These are phyloP conservation scores for Epinephelus moara DNA, from an alignment of 2,113 vertebrate genomes.

Conservation along the genomic window DNA sequence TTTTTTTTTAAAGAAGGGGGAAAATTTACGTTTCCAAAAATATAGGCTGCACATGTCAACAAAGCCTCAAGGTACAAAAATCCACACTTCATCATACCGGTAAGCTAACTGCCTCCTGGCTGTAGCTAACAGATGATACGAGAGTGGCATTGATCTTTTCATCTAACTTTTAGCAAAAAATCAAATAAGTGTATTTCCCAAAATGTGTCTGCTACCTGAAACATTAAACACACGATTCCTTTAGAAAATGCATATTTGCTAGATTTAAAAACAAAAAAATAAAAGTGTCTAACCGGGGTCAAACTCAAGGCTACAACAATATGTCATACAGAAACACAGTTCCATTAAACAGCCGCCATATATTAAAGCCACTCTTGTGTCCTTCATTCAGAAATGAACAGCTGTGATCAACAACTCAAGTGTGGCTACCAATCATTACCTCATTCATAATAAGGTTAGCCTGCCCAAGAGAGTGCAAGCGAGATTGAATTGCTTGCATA, in stretches of 20 bases:
- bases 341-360: slow-evolving; percentile 24
- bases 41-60: too few species aligned
- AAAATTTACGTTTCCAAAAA: too few species aligned
- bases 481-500: slow-evolving; percentile 69
- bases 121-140: not conserved
- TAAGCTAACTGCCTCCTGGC: too few species aligned
- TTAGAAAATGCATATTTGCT: not conserved
- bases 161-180: not conserved
- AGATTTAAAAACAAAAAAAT: not conserved
- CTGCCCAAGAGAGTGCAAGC: slow-evolving; percentile 42
- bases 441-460: slow-evolving; percentile 56
- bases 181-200: not conserved
- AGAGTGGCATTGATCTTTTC: not conserved
- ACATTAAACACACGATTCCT: not conserved
- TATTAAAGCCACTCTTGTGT: slow-evolving; percentile 26
- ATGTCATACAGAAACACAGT: not conserved
- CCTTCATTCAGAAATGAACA: slow-evolving; percentile 50
- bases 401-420: slow-evolving; percentile 52
- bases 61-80: too few species aligned
- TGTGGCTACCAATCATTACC: slow-evolving; percentile 62
- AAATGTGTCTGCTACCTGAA: not conserved
- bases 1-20: too few species aligned
- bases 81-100: not conserved
- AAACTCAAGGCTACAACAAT: slow-evolving; percentile 4
- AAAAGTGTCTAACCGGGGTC: not conserved